A percentile compares a stretch with the other conserved stretches of the same genome.
Conservation (phyloP, 2,797 vertebrate species). For the Lerista edwardsae region DNA sequence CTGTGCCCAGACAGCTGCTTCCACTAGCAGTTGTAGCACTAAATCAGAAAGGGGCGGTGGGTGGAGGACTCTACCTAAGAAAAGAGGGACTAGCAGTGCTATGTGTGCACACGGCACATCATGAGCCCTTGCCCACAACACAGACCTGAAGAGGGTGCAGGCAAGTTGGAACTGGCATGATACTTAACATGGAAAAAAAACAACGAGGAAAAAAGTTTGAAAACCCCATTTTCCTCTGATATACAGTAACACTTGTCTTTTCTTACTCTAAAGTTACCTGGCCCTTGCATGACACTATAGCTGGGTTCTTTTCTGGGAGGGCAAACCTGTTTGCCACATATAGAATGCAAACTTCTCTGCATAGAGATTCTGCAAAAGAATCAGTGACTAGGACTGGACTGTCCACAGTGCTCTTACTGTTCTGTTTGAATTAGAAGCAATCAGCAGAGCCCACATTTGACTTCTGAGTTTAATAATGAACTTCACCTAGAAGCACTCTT, state of each 20-base stretch:
- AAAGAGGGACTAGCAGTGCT: neutral
- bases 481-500: neutral
- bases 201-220: neutral
- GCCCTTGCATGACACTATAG: neutral
- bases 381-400: neutral
- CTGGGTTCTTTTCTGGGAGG: neutral
- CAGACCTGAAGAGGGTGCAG: neutral
- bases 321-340: neutral
- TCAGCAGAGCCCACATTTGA: neutral
- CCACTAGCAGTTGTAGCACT: neutral
- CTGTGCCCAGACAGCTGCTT: conserved; percentile 12
- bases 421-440: neutral
- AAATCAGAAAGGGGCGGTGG: neutral
- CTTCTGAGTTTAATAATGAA: neutral
- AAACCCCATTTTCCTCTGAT: neutral
- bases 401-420: neutral
- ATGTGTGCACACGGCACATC: too few species aligned
- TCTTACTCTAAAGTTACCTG: neutral
- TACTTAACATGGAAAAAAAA: neutral
- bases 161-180: neutral
- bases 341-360: too few species aligned
- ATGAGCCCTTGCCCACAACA: neutral
- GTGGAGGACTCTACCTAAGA: neutral
- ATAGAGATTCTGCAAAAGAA: neutral
- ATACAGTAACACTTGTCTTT: too few species aligned